Percentiles rank a stretch among this genome's conserved stretches.
phyloP scores from a whole-genome alignment of 2,113 vertebrate species.

The Lipophrys pholis region DNA sequence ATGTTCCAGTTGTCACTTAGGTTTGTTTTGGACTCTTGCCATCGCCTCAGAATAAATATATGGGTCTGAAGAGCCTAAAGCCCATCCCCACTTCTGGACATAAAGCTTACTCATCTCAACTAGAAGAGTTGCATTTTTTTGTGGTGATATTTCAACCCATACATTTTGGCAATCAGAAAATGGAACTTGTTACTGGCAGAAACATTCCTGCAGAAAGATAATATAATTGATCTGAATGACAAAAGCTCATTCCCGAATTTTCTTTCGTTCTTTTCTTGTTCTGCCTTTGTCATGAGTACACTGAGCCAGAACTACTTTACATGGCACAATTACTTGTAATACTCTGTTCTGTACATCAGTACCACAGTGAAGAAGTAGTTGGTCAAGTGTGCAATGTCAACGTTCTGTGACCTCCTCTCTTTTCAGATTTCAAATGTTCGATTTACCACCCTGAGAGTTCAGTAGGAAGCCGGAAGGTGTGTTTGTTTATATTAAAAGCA shows the following conservation, averaged over 20 bases:
- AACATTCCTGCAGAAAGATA: too few relatives aligned
- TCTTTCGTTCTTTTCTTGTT: too few relatives aligned
- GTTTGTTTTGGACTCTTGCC: background rate
- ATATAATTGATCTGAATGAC: too few relatives aligned
- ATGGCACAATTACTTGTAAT: conserved; percentile 18
- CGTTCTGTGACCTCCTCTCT: conserved; percentile 47
- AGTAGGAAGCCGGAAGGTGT: background rate
- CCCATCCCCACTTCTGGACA: background rate
- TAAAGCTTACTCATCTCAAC: background rate
- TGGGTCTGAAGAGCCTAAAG: background rate
- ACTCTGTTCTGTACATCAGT: conserved; percentile 16
- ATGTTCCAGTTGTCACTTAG: background rate
- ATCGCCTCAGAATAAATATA: background rate
- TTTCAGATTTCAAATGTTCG: conserved; percentile 11
- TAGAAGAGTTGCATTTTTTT: too few relatives aligned
- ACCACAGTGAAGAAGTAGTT: conserved; percentile 17
- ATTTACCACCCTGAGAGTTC: conserved; percentile 12
- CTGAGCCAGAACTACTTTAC: conserved; percentile 47
- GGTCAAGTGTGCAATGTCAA: conserved; percentile 50
- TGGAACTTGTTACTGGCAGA: too few relatives aligned
- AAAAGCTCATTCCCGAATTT: too few relatives aligned
- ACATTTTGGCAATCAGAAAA: too few relatives aligned
- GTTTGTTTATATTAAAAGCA: conserved; percentile 14
- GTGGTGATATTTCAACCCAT: too few relatives aligned
- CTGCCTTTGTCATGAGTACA: too few relatives aligned